A percentile compares a stretch with the other conserved stretches of the same genome.
These are phyloP conservation scores for Melieria picta DNA, from an alignment of 2,888 invertebrate genomes.

Conservation along the genomic window DNA sequence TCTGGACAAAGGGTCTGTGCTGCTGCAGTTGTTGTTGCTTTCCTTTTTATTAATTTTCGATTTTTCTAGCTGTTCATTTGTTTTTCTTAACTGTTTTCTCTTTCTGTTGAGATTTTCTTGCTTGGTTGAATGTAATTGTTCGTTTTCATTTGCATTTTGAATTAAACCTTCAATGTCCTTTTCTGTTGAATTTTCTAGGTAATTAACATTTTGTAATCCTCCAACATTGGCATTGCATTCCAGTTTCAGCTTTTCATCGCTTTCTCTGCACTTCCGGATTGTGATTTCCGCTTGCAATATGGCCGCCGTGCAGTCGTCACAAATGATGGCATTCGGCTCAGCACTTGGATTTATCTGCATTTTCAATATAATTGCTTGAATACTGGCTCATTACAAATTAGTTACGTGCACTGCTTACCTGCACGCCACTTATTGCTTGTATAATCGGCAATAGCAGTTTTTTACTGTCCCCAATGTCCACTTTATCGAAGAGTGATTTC, in stretches of 20 bases:
- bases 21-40: too few relatives aligned
- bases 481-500: conserved; percentile 23
- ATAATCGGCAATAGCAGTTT: conserved; percentile 24
- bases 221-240: neutral
- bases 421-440: conserved; percentile 24
- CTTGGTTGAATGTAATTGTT: too few relatives aligned
- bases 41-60: too few relatives aligned
- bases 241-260: neutral
- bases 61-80: too few relatives aligned
- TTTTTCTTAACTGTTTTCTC: too few relatives aligned
- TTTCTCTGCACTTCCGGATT: conserved; percentile 18
- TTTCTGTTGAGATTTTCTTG: too few relatives aligned
- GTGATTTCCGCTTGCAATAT: conserved; percentile 26
- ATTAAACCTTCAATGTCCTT: too few relatives aligned
- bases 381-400: neutral
- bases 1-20: too few relatives aligned
- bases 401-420: conserved; percentile 15
- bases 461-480: neutral
- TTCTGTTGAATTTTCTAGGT: too few relatives aligned
- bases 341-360: conserved; percentile 2
- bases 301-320: conserved; percentile 8
- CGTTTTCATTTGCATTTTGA: too few relatives aligned
- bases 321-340: conserved; percentile 20
- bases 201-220: neutral
- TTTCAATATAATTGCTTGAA: neutral